phyloP scores from a whole-genome alignment of 2,113 vertebrate species.

The Platichthys stellatus region DNA sequence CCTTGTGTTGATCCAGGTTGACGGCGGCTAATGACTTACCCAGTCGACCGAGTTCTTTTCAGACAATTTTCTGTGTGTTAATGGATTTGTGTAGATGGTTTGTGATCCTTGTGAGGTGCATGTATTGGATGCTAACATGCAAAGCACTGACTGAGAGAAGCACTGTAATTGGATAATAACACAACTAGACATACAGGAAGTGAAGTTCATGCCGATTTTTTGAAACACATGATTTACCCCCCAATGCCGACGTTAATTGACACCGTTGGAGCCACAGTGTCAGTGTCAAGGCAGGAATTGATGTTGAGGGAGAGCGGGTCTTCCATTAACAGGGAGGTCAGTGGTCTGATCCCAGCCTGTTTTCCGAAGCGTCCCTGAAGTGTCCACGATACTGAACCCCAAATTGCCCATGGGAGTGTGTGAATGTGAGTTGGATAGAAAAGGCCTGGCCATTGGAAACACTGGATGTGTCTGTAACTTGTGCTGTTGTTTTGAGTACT shows the following conservation, averaged over 20 bases:
- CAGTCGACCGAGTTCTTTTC: not conserved
- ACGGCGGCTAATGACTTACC: constrained; percentile 22
- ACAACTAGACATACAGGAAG: not conserved
- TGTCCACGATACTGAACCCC: too few species aligned
- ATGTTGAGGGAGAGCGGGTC: not conserved
- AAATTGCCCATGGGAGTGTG: too few species aligned
- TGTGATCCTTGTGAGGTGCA: too few species aligned
- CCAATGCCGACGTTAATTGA: not conserved
- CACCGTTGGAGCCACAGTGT: not conserved
- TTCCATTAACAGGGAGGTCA: too few species aligned
- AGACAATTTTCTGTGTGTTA: constrained; percentile 3
- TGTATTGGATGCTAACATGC: not conserved
- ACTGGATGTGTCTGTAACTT: too few species aligned
- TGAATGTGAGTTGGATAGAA: too few species aligned
- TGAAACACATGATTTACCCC: too few species aligned
- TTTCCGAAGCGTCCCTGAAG: too few species aligned
- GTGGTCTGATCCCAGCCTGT: too few species aligned
- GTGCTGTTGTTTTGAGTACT: not conserved
- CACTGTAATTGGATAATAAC: not conserved
- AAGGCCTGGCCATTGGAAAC: too few species aligned
- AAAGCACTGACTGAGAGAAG: not conserved
- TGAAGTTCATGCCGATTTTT: too few species aligned
- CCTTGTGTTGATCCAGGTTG: constrained; percentile 20
- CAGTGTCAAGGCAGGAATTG: not conserved
- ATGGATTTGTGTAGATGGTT: not conserved